Evolutionary conservation across 2,888 invertebrate genomes (phyloP).

Genomic region (Diarsia brunnea): DNA sequence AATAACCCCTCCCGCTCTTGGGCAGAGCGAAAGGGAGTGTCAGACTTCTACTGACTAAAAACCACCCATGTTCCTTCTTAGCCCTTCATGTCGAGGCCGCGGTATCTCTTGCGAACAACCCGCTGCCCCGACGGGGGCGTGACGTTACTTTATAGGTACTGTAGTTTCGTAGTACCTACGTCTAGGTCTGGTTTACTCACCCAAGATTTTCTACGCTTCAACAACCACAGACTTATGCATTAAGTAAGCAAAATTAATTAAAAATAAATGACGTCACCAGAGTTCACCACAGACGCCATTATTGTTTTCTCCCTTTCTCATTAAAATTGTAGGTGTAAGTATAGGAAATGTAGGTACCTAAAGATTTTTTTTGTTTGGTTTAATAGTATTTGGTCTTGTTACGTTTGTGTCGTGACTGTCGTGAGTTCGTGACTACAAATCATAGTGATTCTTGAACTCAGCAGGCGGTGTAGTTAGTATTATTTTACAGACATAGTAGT

Average conservation of each 20-base stretch:
- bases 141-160: no score
- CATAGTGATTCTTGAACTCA: not conserved
- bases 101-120: no score
- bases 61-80: no score
- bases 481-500: constrained; percentile 4
- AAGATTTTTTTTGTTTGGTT: constrained; percentile 6
- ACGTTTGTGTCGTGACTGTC: constrained; percentile 26
- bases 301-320: constrained; percentile 9
- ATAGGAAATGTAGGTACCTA: constrained; percentile 21
- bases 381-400: constrained; percentile 7
- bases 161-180: no score
- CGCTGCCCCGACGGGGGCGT: no score
- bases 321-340: constrained; percentile 1
- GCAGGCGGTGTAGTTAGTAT: not conserved
- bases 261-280: constrained; percentile 27
- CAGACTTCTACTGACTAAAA: no score
- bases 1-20: no score
- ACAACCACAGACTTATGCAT: not conserved
- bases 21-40: no score
- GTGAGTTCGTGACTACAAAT: constrained; percentile 36
- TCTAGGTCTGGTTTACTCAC: not conserved
- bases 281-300: constrained; percentile 8
- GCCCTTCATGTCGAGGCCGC: no score
- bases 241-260: constrained; percentile 18
- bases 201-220: not conserved